Evolutionary conservation across 2,888 invertebrate species (phyloP).

Genomic region (Tipula lateralis): DNA sequence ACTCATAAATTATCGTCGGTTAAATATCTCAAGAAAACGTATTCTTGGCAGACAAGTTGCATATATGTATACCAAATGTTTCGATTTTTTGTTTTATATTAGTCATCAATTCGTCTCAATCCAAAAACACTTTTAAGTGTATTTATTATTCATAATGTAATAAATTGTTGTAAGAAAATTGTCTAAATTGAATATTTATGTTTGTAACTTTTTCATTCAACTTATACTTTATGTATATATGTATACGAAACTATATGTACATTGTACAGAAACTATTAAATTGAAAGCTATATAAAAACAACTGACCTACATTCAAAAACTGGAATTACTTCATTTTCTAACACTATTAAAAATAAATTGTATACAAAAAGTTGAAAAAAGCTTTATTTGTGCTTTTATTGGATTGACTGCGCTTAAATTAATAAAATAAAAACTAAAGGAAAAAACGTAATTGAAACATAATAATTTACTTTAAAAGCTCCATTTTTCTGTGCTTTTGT

Average conservation of each 20-base stretch:
- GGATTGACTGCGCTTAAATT: slow-evolving; percentile 19
- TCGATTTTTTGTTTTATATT: neutral
- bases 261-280: neutral
- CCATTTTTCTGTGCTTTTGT: neutral
- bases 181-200: neutral
- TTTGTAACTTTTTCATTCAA: neutral
- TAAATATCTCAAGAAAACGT: neutral
- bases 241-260: neutral
- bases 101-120: neutral
- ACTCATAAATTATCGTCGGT: neutral
- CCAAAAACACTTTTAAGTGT: neutral
- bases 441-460: neutral
- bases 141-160: neutral
- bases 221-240: neutral
- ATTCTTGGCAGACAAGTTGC: neutral
- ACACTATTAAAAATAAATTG: neutral
- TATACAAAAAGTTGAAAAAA: neutral
- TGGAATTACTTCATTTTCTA: neutral
- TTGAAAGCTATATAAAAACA: neutral
- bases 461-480: neutral
- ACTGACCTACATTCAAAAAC: neutral
- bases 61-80: neutral
- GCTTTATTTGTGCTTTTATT: slow-evolving; percentile 16
- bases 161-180: neutral
- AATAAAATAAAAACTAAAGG: neutral